phyloP scores from a whole-genome alignment of 2,888 invertebrate species.

The Leptinotarsa juncta region DNA sequence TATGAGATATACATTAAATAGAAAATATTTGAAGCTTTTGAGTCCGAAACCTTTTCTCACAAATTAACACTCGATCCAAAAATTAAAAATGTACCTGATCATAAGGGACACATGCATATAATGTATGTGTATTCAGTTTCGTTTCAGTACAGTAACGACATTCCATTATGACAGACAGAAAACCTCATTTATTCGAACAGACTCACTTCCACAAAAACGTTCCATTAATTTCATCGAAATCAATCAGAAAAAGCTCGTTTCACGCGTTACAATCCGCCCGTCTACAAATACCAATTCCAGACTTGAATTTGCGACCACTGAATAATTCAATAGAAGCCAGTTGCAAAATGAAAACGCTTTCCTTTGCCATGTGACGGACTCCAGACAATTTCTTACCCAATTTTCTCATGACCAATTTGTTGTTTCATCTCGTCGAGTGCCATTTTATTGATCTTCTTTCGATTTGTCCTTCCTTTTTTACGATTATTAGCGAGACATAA shows the following conservation, averaged over 20 bases:
- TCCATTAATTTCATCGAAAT: slow-evolving; percentile 19
- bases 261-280: slow-evolving; percentile 3
- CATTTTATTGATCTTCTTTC: slow-evolving; percentile 57
- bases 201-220: slow-evolving; percentile 4
- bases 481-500: slow-evolving; percentile 56
- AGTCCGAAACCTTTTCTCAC: too few species aligned
- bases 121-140: neutral
- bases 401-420: slow-evolving; percentile 58
- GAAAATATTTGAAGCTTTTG: too few species aligned
- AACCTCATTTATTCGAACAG: slow-evolving; percentile 11
- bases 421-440: slow-evolving; percentile 57
- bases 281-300: slow-evolving; percentile 38
- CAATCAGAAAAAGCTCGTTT: slow-evolving; percentile 15
- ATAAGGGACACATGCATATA: neutral
- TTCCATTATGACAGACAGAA: slow-evolving; percentile 3
- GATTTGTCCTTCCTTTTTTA: slow-evolving; percentile 57
- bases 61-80: too few species aligned
- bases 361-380: slow-evolving; percentile 46
- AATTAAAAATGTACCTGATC: too few species aligned
- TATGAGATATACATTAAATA: too few species aligned
- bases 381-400: slow-evolving; percentile 51
- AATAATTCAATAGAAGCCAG: slow-evolving; percentile 53
- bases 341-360: slow-evolving; percentile 48
- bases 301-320: slow-evolving; percentile 52
- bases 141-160: neutral